phyloP scores from a whole-genome alignment of 2,888 invertebrate genomes.

The Napeogenes inachia region DNA sequence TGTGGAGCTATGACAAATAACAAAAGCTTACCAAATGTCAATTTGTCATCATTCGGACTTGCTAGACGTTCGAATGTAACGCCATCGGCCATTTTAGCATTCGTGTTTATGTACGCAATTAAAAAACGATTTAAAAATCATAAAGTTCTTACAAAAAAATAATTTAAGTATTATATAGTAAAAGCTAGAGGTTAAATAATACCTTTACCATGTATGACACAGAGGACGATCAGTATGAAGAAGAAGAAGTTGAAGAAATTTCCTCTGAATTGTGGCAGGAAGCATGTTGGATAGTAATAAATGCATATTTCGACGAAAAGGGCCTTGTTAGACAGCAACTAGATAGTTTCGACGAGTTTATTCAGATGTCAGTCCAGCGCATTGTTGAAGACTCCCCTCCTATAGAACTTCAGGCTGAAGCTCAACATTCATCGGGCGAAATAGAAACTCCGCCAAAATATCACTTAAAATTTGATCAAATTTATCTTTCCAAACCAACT shows the following conservation, averaged over 20 bases:
- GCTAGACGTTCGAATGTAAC: too few species aligned
- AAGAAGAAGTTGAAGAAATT: slow-evolving; percentile 96
- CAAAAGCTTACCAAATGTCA: too few species aligned
- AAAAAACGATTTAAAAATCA: too few species aligned
- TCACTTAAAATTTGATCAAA: slow-evolving; percentile 98
- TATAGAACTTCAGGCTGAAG: slow-evolving; percentile 98
- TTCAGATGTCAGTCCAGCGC: slow-evolving; percentile 99
- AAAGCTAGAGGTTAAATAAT: background rate
- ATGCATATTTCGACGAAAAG: slow-evolving; percentile 99
- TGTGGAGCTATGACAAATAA: too few species aligned
- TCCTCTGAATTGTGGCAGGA: slow-evolving; percentile 99
- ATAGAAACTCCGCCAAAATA: slow-evolving; percentile 95
- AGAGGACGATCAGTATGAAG: slow-evolving; percentile 82
- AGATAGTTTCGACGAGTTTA: slow-evolving; percentile 99
- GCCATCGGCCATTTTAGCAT: too few species aligned
- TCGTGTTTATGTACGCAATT: too few species aligned
- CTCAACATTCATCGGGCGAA: slow-evolving; percentile 96
- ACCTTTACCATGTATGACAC: slow-evolving; percentile 62
- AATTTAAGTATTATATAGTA: too few species aligned
- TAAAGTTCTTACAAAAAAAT: background rate
- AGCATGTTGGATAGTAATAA: slow-evolving; percentile 99
- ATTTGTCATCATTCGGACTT: too few species aligned
- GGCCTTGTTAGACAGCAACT: slow-evolving; percentile 99
- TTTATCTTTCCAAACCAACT: slow-evolving; percentile 98
- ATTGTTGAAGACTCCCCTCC: slow-evolving; percentile 99